Conservation (phyloP, 2,113 vertebrate species). For the Mormyrus lacerda region DNA sequence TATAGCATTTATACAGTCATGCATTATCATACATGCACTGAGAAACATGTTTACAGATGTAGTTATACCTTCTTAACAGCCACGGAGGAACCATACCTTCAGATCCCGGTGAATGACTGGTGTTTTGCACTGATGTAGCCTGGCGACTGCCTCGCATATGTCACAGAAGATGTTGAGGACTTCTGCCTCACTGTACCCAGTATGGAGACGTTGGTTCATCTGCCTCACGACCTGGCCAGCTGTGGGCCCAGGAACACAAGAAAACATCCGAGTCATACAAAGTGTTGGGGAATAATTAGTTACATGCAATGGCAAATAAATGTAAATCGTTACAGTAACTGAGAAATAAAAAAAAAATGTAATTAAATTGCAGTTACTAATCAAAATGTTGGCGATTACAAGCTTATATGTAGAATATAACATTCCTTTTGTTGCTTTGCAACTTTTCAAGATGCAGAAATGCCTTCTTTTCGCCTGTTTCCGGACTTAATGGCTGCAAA, state of each 20-base stretch:
- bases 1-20: neutral
- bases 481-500: no score
- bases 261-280: neutral
- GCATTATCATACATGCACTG: neutral
- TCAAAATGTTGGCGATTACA: neutral
- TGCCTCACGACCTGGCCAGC: constrained; percentile 95
- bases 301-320: neutral
- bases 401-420: no score
- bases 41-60: neutral
- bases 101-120: constrained; percentile 90
- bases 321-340: neutral
- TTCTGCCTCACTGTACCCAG: constrained; percentile 82
- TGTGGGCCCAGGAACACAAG: constrained; percentile 35
- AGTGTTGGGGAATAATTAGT: neutral
- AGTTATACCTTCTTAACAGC: neutral
- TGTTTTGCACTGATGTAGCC: constrained; percentile 92
- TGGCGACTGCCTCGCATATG: constrained; percentile 87
- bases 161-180: constrained; percentile 89
- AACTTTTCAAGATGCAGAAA: no score
- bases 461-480: no score
- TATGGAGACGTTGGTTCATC: constrained; percentile 89
- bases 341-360: neutral
- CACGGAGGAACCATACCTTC: constrained; percentile 64
- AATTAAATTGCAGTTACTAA: neutral
- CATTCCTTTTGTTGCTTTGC: no score